Evolutionary conservation across 2,797 vertebrate species (phyloP).

Genomic region (Tolypeutes matacus): DNA sequence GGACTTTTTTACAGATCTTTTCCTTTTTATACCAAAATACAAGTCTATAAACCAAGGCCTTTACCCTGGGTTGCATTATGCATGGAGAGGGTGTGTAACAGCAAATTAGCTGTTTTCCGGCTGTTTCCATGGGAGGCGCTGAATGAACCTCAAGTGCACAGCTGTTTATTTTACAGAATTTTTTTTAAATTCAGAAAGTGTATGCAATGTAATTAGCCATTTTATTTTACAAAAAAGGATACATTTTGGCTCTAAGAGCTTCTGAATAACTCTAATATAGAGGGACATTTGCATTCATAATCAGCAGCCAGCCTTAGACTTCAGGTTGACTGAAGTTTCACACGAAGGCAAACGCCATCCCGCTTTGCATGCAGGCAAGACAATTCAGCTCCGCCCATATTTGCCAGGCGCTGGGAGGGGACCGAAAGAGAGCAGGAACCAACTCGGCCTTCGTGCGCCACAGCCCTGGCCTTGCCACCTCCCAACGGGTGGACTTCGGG

Average conservation of each 20-base stretch:
- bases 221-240: constrained; percentile 82
- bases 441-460: background rate
- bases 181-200: constrained; percentile 82
- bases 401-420: background rate
- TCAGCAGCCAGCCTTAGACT: background rate
- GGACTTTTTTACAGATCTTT: background rate
- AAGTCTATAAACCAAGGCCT: background rate
- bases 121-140: constrained; percentile 21
- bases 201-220: constrained; percentile 82
- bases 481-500: rapidly evolving
- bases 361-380: background rate
- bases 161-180: constrained; percentile 80
- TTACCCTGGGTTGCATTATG: rapidly evolving
- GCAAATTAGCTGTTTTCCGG: background rate
- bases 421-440: rapidly evolving
- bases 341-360: background rate
- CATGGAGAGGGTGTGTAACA: background rate
- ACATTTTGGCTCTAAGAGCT: constrained; percentile 70
- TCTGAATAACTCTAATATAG: constrained; percentile 42
- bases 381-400: rapidly evolving
- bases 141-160: constrained; percentile 81
- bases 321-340: rapidly evolving
- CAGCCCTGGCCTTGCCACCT: rapidly evolving
- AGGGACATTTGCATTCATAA: background rate
- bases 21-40: too few species aligned